Conservation (phyloP, 2,113 vertebrate species). For the Ibidorhyncha struthersii region DNA sequence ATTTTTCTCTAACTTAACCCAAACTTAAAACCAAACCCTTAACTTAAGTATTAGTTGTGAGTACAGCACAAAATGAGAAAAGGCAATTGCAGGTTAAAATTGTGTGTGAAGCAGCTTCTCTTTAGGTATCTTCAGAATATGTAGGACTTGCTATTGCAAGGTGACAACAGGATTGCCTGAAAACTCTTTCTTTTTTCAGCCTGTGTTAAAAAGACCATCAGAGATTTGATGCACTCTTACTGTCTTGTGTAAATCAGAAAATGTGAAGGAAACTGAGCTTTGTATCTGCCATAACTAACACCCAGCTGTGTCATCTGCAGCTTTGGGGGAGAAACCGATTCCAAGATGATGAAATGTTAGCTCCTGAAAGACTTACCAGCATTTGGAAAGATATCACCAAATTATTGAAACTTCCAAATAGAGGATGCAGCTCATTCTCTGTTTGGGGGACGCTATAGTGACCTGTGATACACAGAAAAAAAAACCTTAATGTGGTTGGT, state of each 20-base stretch:
- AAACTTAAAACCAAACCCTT: no score
- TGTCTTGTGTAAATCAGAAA: neutral
- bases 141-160: neutral
- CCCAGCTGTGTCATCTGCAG: neutral
- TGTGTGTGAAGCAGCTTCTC: neutral
- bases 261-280: neutral
- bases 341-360: neutral
- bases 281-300: neutral
- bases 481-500: neutral
- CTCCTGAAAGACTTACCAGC: neutral
- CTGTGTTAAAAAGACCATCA: neutral
- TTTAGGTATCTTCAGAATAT: neutral
- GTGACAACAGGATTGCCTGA: neutral
- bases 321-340: neutral
- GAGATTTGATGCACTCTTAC: neutral
- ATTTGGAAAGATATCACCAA: neutral
- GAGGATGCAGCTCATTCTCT: neutral
- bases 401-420: neutral
- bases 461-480: neutral
- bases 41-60: neutral
- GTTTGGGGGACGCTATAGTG: neutral
- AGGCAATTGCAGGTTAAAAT: neutral
- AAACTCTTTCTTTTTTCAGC: neutral
- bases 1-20: neutral
- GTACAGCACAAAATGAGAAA: neutral